Base-by-base conservation (phyloP, 2,113 vertebrate species). In the Dolichotis patagonum region DNA sequence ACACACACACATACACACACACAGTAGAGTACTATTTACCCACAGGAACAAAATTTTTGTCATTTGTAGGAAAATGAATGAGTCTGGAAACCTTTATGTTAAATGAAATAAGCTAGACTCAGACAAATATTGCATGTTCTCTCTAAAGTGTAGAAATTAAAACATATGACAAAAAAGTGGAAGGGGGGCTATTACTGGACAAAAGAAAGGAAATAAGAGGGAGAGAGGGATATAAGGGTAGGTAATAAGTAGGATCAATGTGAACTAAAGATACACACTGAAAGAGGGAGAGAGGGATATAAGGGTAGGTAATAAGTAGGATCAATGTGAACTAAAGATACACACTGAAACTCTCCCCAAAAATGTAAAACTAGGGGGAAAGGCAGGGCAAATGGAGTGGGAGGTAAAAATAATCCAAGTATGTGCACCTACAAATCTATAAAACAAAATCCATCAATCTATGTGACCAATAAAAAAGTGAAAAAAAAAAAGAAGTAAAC, bases 401-500 rank as follows among this genome's bases (percentile, higher is more conserved):
- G 30, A 80, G 3, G 8, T 49, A 32, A 80, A 80, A 54, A 35
- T 19, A 24, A 80, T 54, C 46, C 49, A 49, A 78, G 49, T 11
- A 54, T 54, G 32, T 22, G 10, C 49, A 35, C 9, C 30, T n/a
- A 80, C 3, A 22, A 80, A 35, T 80, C 77, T 54, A 80, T 80
- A 80, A 54, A 52, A 80, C 32, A 20, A 20, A 30, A 35, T 20
- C 28, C 30, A 80, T 54, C 17, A 78, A 54, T 80, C 17, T 80
- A 52, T 35, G 7, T 54, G 32, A n/a, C 17, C 30, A 54, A 52
- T 22, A 80, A 78, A 78, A 78, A 78, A 69, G 13, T 32, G 46
- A n/a, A 69, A 75, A 71, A 80, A 52, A 81, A 81, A 80, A n/a
- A 85, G 26, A 90, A 96, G 30, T 83, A 88, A 93, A 91, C 38